Base-by-base conservation (phyloP, 2,797 vertebrate genomes). In the Neosilurus mollespiculum region DNA sequence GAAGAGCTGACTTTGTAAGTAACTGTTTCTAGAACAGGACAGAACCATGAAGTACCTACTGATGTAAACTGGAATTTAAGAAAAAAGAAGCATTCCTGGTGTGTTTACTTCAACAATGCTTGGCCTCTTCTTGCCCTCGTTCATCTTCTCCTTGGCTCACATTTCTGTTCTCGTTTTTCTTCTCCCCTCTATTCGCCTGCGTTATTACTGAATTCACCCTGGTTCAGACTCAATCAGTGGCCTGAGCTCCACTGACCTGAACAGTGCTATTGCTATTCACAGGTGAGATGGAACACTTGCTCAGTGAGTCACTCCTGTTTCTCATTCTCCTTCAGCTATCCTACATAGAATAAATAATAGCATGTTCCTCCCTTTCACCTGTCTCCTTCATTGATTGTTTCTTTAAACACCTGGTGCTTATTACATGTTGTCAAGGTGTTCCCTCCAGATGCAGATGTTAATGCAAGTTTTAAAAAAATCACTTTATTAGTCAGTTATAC, bases 101-200 rank as follows among this genome's bases (percentile, higher is more conserved):
- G 9, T 49, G 67, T 70, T 49, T 70, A 49, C 67, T 49, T 12
- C 37, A 11, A 49, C 67, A 12, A 49, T 49, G 37, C 20, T 66
- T 89, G 88, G 82, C 90, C 86, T 91, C 90, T 89, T 89, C 88
- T 73, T 78, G 83, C 80, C 66, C 70, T 24, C 11, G 10, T 14
- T 61, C 77, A 61, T 54, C n/a, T 54, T 16, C 70, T 54, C 49
- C n/a, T 72, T 51, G 53, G 49, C 70, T 69, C 30, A 81, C 73
- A 54, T 56, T 20, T 51, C 26, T 72, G 9, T 82, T 54, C 37
- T 69, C 54, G 80, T 81, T 73, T 73, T 14, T 30, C n/a, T 49
- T 24, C 10, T 16, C 62, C 78, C 62, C 58, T 51, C 43, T 53
- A 79, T 64, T 58, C 22, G 53, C 53, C 26, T 20, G 20, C 30